Percentiles rank a stretch among this genome's conserved stretches.
phyloP scores from a whole-genome alignment of 1,140 invertebrate species.

The Eubasilissa regina region DNA sequence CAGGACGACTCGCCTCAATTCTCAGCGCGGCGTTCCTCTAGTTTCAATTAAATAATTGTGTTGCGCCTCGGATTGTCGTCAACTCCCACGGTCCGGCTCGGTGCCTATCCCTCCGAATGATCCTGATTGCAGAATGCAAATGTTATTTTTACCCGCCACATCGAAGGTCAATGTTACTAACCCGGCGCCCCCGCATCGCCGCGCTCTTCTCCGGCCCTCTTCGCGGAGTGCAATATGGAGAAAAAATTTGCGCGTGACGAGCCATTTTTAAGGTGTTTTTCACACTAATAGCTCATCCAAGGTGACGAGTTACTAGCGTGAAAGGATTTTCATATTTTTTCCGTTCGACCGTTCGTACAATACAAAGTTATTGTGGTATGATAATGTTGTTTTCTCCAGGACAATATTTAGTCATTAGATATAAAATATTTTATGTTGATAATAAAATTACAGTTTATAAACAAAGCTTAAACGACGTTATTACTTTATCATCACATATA shows the following conservation, averaged over 20 bases:
- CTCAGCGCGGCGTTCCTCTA: neutral
- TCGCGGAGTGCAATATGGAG: neutral
- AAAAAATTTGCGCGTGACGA: neutral
- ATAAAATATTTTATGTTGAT: no score
- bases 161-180: conserved; percentile 60
- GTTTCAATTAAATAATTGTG: neutral
- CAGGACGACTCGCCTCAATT: neutral
- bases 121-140: conserved; percentile 42
- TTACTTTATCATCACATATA: no score
- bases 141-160: conserved; percentile 53
- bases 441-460: no score
- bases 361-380: no score
- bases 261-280: no score
- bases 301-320: no score
- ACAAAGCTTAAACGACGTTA: no score
- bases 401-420: no score
- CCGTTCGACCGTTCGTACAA: no score
- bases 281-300: no score
- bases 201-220: neutral
- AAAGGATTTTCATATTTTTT: no score
- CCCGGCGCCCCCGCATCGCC: conserved; percentile 17
- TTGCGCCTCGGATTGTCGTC: neutral
- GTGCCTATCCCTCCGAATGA: neutral
- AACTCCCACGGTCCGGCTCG: neutral
- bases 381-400: no score